Evolutionary conservation across 2,797 vertebrate genomes (phyloP).

Genomic region (Centroberyx gerrardi): DNA sequence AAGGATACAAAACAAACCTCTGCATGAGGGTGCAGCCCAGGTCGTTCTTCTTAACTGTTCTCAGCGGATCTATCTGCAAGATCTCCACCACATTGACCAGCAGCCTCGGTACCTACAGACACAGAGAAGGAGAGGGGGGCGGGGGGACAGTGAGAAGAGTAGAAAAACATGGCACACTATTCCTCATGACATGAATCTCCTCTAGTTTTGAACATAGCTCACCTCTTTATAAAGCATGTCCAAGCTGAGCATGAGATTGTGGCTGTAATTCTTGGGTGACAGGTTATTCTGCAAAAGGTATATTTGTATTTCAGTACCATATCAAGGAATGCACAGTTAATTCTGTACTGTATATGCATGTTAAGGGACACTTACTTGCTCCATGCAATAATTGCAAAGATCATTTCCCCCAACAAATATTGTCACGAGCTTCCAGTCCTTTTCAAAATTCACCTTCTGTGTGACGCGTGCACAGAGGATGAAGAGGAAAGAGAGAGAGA

Average conservation of each 20-base stretch:
- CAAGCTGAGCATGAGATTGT: constrained; percentile 86
- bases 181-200: background rate
- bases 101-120: constrained; percentile 88
- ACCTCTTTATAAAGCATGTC: constrained; percentile 91
- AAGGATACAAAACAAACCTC: constrained; percentile 81
- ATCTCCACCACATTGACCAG: constrained; percentile 91
- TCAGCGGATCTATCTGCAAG: constrained; percentile 85
- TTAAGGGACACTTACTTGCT: constrained; percentile 83
- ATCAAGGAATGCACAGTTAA: background rate
- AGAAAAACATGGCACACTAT: background rate
- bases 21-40: constrained; percentile 79
- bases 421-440: constrained; percentile 95
- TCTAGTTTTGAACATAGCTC: constrained; percentile 23
- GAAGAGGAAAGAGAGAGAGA: background rate
- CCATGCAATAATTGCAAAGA: constrained; percentile 90
- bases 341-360: background rate
- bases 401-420: constrained; percentile 90
- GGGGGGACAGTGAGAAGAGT: background rate
- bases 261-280: constrained; percentile 85
- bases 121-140: background rate
- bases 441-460: constrained; percentile 89
- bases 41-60: constrained; percentile 78
- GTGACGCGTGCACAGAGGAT: constrained; percentile 23
- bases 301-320: background rate
- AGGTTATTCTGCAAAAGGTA: constrained; percentile 81